Evolutionary conservation across 2,888 invertebrate genomes (phyloP).

Genomic region (Sesia bembeciformis): DNA sequence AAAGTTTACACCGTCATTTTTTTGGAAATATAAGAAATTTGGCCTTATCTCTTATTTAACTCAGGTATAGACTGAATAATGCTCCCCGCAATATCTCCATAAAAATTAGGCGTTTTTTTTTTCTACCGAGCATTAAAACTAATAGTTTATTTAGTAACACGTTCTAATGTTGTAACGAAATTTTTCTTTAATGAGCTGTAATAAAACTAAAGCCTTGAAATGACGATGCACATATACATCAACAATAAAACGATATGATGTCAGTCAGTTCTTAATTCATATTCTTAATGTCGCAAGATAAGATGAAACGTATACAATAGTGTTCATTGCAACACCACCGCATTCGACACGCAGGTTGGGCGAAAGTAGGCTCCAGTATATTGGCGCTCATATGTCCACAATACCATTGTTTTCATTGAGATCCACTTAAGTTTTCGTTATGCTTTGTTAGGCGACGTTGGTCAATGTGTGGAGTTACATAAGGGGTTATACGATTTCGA

Average conservation of each 20-base stretch:
- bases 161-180: no score
- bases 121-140: no score
- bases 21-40: no score
- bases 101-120: no score
- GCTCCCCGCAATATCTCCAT: no score
- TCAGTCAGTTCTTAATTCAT: slow-evolving; percentile 62
- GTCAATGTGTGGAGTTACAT: slow-evolving; percentile 7
- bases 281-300: slow-evolving; percentile 63
- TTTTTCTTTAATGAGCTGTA: background rate
- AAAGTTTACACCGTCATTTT: no score
- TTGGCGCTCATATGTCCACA: slow-evolving; percentile 41
- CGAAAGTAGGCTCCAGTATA: slow-evolving; percentile 59
- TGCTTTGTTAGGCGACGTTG: slow-evolving; percentile 32
- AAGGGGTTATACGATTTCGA: background rate
- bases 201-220: background rate
- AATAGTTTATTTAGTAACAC: no score
- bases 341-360: slow-evolving; percentile 62
- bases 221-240: background rate
- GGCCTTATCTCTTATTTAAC: no score
- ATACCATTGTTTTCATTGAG: slow-evolving; percentile 52
- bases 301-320: slow-evolving; percentile 67
- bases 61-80: no score
- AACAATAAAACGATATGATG: slow-evolving; percentile 38
- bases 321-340: slow-evolving; percentile 55
- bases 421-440: slow-evolving; percentile 32